Base-by-base conservation (phyloP, 2,888 invertebrate species). In the Anticlea derivata region DNA sequence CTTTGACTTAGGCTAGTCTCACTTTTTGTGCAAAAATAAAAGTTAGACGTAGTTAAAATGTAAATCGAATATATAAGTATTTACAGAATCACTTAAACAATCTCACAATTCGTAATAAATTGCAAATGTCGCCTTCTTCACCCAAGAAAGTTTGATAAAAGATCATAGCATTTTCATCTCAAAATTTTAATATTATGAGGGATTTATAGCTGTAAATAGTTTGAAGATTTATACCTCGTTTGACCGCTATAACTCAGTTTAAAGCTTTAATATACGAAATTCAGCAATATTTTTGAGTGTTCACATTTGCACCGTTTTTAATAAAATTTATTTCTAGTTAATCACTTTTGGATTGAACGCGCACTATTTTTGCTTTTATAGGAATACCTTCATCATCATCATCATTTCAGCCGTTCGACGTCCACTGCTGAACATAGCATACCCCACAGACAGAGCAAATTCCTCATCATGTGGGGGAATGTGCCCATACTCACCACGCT, bases 41-140 rank as follows among this genome's bases (percentile, higher is more conserved):
- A 1, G 17, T 17, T 3, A 17, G 17, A 3, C 4, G 4, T 17
- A 4, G 17, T 17, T 3, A 17, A 17, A 39, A 8, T 13, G 26
- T 7, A 30, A 23, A 22, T 39, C 7, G 17, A 26, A 35, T 22
- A 35, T 11, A 23, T 4, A 22, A 22, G 11, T 7, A 7, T 23
- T 35, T 34, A 26, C 7, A 26, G n/a, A 26, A 26, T n/a, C 24
- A 26, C n/a, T n/a, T n/a, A n/a, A n/a, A n/a, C 22, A 8, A 6
- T 43, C 17, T 47, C 23, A 35, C 22, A 35, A 24, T 11, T 30
- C n/a, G 69, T 75, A 73, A 64, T 78, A 77, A 74, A 75, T 79
- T 78, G 73, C 77, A 78, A 80, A 80, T 83, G 80, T 78, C 66
- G 72, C 75, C 80, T 80, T 80, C 78, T 77, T 78, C 78, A 65